Base-by-base conservation (phyloP, 2,888 invertebrate species). In the Netelia inedita region DNA sequence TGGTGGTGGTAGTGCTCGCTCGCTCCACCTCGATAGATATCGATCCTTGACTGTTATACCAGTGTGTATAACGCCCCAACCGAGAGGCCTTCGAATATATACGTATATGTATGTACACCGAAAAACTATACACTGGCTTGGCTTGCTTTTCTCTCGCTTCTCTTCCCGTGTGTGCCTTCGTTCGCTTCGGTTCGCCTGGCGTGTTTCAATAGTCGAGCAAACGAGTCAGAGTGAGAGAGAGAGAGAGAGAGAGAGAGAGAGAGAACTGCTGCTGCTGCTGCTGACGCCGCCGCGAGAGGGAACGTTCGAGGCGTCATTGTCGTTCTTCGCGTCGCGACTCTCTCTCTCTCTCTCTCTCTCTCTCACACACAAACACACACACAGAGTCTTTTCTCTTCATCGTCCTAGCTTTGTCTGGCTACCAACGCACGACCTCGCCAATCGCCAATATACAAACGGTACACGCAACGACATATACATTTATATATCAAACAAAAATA, bases 1-100 rank as follows among this genome's bases (percentile, higher is more conserved):
- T 71, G 71, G 23, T 73, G 81, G 53, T 71, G 73, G 71, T 76
- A 19, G 41, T 50, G 59, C 53, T 10, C 10, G 41, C 76, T 68
- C 61, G 59, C 68, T 79, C 79, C 72, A 72, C 83, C 85, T 86
- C 86, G 85, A 87, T 86, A 86, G 86, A 85, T 85, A 86, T 86
- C 86, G 87, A 87, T 86, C 83, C 80, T 78, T 79, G 65, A 71
- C 69, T 72, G 43, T 79, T 78, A 75, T 79, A 72, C 63, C 72
- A 43, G 79, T 72, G 65, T 82, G 85, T 82, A 80, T 74, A 21
- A 69, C 73, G 78, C 76, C 71, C 14, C 53, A 73, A 72, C 84
- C 63, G 50, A 80, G 69, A 74, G 79, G 79, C 74, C 82, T 46
- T 46, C 53, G 14, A 46, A 41, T 41, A 53, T 23, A 41, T 10